Evolutionary conservation across 2,113 vertebrate species (phyloP).

Genomic region (Saimiri boliviensis): DNA sequence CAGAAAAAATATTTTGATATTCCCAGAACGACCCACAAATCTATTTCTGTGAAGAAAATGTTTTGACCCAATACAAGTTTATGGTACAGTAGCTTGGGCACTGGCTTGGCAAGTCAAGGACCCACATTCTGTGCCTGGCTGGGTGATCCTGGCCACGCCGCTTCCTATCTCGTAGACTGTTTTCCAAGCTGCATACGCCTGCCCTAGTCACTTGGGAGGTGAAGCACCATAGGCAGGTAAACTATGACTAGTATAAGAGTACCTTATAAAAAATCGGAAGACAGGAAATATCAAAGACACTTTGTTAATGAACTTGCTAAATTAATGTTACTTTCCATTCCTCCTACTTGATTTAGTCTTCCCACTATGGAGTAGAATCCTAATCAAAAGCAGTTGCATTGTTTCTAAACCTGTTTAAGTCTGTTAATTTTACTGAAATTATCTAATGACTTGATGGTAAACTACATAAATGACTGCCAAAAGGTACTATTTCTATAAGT

Average conservation of each 20-base stretch:
- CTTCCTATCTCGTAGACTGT: not conserved
- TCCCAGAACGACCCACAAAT: slow-evolving; percentile 54
- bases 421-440: not conserved
- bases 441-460: not conserved
- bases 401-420: not conserved
- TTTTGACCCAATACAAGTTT: slow-evolving; percentile 23
- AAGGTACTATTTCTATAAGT: not conserved
- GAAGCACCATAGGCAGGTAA: not conserved
- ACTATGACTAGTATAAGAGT: not conserved
- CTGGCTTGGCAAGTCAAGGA: not conserved
- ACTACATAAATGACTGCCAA: not conserved
- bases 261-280: no score
- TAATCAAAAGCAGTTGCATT: not conserved
- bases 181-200: not conserved
- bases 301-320: not conserved
- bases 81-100: not conserved
- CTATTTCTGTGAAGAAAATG: slow-evolving; percentile 49
- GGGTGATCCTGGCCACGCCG: not conserved
- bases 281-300: not conserved
- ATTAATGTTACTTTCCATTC: not conserved
- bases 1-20: slow-evolving; percentile 58
- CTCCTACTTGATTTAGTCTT: not conserved
- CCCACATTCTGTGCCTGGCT: not conserved
- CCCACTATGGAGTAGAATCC: not conserved
- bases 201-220: not conserved